These are phyloP conservation scores for Cephalopachus bancanus DNA, from an alignment of 2,797 vertebrate species.

Conservation along the genomic window DNA sequence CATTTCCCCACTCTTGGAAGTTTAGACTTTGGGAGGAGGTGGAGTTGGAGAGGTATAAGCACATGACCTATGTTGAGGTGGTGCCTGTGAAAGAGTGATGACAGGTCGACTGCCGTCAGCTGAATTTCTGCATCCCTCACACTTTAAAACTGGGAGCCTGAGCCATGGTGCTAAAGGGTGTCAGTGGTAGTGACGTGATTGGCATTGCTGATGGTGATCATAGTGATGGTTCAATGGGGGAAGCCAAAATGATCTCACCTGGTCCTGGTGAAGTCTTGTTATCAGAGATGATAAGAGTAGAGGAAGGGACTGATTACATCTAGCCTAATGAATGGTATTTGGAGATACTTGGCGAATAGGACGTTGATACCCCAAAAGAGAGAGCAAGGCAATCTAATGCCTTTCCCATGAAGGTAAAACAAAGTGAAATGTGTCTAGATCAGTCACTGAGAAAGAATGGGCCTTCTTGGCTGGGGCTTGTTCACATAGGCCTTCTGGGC, in stretches of 20 bases:
- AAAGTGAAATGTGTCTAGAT: not conserved
- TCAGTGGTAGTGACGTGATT: not conserved
- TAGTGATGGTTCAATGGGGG: not conserved
- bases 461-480: not conserved
- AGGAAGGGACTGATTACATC: not conserved
- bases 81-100: not conserved
- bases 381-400: not conserved
- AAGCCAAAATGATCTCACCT: constrained; percentile 2
- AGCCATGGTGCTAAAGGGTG: not conserved
- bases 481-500: not conserved
- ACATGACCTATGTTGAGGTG: not conserved
- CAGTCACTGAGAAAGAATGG: not conserved
- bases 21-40: not conserved
- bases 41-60: not conserved
- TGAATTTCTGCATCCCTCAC: not conserved
- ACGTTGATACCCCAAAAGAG: not conserved
- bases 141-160: not conserved
- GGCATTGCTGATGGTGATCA: not conserved
- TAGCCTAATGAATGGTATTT: not conserved
- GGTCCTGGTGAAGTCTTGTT: not conserved
- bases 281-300: not conserved
- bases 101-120: too few relatives aligned
- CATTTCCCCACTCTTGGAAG: not conserved
- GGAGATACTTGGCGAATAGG: not conserved
- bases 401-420: constrained; percentile 10